Evolutionary conservation across 1,140 invertebrate species (phyloP).

Genomic region (Dolichoris vasculosae): DNA sequence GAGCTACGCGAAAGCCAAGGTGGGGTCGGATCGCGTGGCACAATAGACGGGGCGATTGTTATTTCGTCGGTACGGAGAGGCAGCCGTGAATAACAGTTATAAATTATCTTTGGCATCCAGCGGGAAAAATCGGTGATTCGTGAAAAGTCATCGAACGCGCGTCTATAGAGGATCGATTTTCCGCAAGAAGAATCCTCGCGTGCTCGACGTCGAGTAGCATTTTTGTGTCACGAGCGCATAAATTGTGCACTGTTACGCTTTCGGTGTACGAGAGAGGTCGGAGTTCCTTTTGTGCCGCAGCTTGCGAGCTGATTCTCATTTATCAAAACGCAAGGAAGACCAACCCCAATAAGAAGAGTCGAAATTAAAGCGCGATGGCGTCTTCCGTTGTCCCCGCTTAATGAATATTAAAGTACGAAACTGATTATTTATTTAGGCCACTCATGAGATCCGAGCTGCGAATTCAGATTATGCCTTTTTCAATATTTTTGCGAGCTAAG

Average conservation of each 20-base stretch:
- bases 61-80: slow-evolving; percentile 51
- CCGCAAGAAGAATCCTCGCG: slow-evolving; percentile 28
- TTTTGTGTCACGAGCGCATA: background rate
- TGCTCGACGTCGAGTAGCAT: background rate
- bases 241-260: background rate
- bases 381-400: slow-evolving; percentile 10
- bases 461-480: background rate
- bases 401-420: slow-evolving; percentile 48
- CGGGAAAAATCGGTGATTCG: slow-evolving; percentile 50
- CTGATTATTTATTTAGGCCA: slow-evolving; percentile 34
- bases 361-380: slow-evolving; percentile 34
- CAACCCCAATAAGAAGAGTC: slow-evolving; percentile 25
- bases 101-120: slow-evolving; percentile 54
- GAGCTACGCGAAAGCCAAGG: slow-evolving; percentile 22
- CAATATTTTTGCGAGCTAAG: background rate
- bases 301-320: slow-evolving; percentile 22
- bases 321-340: slow-evolving; percentile 36
- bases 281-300: background rate
- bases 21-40: slow-evolving; percentile 50
- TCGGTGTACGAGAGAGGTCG: background rate
- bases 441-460: background rate
- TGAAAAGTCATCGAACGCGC: slow-evolving; percentile 35
- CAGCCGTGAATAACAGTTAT: slow-evolving; percentile 64
- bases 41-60: slow-evolving; percentile 55
- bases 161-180: slow-evolving; percentile 44